phyloP scores from a whole-genome alignment of 2,113 vertebrate genomes.

The Bagarius yarrelli region DNA sequence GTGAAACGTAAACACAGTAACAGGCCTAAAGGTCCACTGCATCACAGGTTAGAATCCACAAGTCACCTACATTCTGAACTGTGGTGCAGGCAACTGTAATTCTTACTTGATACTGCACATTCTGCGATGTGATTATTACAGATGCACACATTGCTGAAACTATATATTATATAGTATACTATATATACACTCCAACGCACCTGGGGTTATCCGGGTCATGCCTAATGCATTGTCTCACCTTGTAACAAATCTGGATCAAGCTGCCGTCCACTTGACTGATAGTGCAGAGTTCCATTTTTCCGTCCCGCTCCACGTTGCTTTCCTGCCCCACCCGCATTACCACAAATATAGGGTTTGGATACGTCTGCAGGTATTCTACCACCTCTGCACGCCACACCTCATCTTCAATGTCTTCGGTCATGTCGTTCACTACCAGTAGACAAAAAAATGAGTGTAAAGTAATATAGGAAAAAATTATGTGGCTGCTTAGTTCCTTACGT shows the following conservation, averaged over 20 bases:
- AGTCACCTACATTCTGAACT: too few relatives aligned
- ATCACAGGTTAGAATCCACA: too few relatives aligned
- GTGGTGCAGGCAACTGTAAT: too few relatives aligned
- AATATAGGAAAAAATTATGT: neutral
- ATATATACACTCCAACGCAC: too few relatives aligned
- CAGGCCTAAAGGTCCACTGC: too few relatives aligned
- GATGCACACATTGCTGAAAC: too few relatives aligned
- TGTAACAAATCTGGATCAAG: constrained; percentile 82
- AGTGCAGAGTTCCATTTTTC: constrained; percentile 76
- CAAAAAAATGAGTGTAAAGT: neutral
- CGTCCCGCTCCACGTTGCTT: constrained; percentile 79
- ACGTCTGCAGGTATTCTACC: constrained; percentile 77
- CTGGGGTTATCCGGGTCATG: neutral
- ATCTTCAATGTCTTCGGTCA: constrained; percentile 84
- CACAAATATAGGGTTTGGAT: constrained; percentile 81
- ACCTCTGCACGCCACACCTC: constrained; percentile 76
- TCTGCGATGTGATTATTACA: too few relatives aligned
- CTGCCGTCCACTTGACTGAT: constrained; percentile 81
- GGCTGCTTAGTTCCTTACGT: constrained; percentile 72
- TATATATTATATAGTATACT: too few relatives aligned
- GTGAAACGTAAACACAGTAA: too few relatives aligned
- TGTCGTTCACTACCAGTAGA: constrained; percentile 71
- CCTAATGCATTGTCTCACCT: constrained; percentile 65
- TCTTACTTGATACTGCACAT: too few relatives aligned
- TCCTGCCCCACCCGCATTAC: constrained; percentile 77